Evolutionary conservation across 53 echinoderm and acorn worm genomes (phyloP).

Genomic region (Pentamera pediparva): DNA sequence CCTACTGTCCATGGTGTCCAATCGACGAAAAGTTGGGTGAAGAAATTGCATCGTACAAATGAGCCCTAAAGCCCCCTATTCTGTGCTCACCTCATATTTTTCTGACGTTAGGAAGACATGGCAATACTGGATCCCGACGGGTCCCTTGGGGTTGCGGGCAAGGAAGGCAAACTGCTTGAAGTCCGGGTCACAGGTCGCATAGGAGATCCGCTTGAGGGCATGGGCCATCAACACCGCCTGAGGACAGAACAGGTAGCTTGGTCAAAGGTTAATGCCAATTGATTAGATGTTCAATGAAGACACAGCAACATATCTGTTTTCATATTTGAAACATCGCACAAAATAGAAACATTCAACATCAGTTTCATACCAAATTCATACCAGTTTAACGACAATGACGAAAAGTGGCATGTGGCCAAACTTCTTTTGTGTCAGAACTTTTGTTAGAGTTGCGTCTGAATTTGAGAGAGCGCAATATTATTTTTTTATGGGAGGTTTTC

Average conservation of each 20-base stretch:
- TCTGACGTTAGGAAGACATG: constrained; percentile 87
- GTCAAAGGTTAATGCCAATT: not conserved
- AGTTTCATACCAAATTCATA: no score
- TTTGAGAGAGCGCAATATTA: no score
- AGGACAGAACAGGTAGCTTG: not conserved
- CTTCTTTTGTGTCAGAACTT: no score
- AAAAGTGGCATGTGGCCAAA: no score
- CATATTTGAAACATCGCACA: no score
- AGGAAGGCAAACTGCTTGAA: constrained; percentile 95
- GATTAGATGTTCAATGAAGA: no score
- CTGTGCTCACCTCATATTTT: constrained; percentile 57
- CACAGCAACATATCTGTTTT: no score
- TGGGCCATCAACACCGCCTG: constrained; percentile 97
- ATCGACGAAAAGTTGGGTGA: not conserved
- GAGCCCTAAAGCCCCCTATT: not conserved
- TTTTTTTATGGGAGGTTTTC: no score
- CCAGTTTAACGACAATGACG: no score
- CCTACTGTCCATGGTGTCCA: not conserved
- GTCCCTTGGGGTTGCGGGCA: constrained; percentile 96
- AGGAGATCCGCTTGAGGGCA: constrained; percentile 88
- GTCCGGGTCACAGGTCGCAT: constrained; percentile 94
- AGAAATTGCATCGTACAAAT: not conserved
- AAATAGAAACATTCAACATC: no score
- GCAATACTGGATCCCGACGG: constrained; percentile 95
- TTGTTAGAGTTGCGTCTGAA: no score